Conservation (phyloP, 2,888 invertebrate genomes). For the Lepidochitona cinerea region DNA sequence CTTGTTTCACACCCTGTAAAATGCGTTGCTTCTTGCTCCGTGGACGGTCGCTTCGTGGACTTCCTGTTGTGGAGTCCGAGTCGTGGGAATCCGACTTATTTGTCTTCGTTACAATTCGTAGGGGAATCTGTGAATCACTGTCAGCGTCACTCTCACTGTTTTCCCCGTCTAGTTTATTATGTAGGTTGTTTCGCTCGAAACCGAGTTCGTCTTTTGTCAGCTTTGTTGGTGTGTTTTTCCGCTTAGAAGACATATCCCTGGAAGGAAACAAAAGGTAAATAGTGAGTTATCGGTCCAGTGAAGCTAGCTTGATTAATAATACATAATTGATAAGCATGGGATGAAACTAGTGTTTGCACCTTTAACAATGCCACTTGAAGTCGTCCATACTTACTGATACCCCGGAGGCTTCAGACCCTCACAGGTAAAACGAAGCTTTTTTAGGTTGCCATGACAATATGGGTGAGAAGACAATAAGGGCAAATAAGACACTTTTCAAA, state of each 20-base stretch:
- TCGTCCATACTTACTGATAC: no score
- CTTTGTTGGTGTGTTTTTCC: constrained; percentile 96
- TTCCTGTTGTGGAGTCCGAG: constrained; percentile 30
- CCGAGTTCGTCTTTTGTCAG: constrained; percentile 80
- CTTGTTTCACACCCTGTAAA: constrained; percentile 54
- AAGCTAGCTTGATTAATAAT: constrained; percentile 3
- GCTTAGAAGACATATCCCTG: constrained; percentile 94
- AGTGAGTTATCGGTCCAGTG: neutral
- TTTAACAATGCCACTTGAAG: no score
- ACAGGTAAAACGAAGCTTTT: no score
- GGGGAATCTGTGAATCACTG: constrained; percentile 25
- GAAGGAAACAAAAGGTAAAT: constrained; percentile 20
- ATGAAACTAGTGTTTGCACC: neutral
- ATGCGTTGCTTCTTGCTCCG: constrained; percentile 60
- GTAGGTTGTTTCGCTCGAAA: constrained; percentile 39
- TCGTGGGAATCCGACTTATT: constrained; percentile 33
- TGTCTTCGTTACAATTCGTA: constrained; percentile 18
- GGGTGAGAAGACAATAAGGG: no score
- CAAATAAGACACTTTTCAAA: no score
- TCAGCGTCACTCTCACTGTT: constrained; percentile 37
- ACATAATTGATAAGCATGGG: constrained; percentile 1
- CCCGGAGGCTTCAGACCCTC: no score
- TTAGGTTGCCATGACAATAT: no score
- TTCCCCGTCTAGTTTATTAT: constrained; percentile 24
- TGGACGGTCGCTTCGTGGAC: constrained; percentile 40